Evolutionary conservation across 2,797 vertebrate genomes (phyloP).

Genomic region (Mus spretus): DNA sequence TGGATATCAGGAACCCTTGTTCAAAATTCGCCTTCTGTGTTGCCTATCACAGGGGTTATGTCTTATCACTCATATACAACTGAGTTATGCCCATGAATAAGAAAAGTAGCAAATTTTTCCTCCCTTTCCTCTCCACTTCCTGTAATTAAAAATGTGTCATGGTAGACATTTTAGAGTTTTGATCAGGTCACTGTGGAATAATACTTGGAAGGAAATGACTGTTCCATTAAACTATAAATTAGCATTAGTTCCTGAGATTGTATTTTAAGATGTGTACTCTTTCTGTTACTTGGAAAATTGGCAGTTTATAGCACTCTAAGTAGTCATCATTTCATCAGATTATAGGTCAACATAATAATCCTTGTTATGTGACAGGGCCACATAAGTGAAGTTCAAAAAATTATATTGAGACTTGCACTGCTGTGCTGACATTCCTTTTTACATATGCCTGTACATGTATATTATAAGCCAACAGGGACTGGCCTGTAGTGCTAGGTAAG

Average conservation of each 20-base stretch:
- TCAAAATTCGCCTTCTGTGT: background rate
- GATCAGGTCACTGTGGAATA: background rate
- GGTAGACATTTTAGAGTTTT: background rate
- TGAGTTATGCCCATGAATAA: background rate
- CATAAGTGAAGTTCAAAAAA: background rate
- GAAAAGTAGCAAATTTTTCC: background rate
- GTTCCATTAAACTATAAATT: conserved; percentile 45
- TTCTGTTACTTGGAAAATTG: conserved; percentile 29
- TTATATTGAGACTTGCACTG: background rate
- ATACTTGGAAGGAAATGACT: background rate
- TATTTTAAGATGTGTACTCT: conserved; percentile 48
- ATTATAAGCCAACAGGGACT: background rate
- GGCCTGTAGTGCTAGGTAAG: background rate
- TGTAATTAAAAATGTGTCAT: background rate
- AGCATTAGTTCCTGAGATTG: background rate
- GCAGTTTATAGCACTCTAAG: conserved; percentile 40
- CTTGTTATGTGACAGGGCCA: background rate
- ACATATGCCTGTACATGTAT: background rate
- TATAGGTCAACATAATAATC: conserved; percentile 5
- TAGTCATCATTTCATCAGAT: conserved; percentile 19
- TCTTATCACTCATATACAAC: background rate
- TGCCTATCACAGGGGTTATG: background rate
- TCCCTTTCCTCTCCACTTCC: background rate
- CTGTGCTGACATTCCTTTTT: conserved; percentile 20
- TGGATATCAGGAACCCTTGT: background rate